These are phyloP conservation scores for Erethizon dorsatum DNA, from an alignment of 2,797 vertebrate genomes.

Conservation along the genomic window DNA sequence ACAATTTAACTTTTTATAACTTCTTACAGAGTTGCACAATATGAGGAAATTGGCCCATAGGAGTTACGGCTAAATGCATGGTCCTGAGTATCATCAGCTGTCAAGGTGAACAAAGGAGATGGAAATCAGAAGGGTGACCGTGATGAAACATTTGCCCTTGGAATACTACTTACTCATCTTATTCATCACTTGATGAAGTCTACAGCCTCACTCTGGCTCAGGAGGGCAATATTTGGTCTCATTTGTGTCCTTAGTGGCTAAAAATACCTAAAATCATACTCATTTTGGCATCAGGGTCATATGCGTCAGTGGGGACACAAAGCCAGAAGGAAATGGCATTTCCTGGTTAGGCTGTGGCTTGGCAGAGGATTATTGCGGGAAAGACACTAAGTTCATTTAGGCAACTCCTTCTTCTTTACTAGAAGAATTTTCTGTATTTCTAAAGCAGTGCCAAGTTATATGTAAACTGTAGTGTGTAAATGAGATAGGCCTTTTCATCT, in stretches of 20 bases:
- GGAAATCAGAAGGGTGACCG: not conserved
- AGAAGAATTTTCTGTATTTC: not conserved
- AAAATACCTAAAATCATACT: not conserved
- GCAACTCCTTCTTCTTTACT: slow-evolving; percentile 20
- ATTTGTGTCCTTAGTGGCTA: not conserved
- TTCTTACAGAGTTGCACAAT: not conserved
- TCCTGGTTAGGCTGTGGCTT: slow-evolving; percentile 43
- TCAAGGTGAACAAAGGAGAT: not conserved
- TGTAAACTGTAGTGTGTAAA: not conserved
- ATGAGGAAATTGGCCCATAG: not conserved
- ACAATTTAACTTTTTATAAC: not conserved
- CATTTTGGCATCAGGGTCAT: not conserved
- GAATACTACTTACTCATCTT: not conserved
- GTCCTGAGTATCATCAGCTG: not conserved
- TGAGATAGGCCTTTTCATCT: not conserved
- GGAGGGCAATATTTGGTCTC: not conserved
- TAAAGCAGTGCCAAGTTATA: not conserved
- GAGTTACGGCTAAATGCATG: not conserved
- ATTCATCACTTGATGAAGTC: not conserved
- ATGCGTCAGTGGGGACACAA: not conserved
- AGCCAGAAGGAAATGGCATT: slow-evolving; percentile 60
- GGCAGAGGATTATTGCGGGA: not conserved
- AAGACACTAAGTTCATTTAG: not conserved
- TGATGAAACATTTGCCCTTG: not conserved
- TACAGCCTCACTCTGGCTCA: not conserved